Percentiles rank a stretch among this genome's conserved stretches.
Conservation (phyloP, 2,888 invertebrate species). For the Xylota segnis region DNA sequence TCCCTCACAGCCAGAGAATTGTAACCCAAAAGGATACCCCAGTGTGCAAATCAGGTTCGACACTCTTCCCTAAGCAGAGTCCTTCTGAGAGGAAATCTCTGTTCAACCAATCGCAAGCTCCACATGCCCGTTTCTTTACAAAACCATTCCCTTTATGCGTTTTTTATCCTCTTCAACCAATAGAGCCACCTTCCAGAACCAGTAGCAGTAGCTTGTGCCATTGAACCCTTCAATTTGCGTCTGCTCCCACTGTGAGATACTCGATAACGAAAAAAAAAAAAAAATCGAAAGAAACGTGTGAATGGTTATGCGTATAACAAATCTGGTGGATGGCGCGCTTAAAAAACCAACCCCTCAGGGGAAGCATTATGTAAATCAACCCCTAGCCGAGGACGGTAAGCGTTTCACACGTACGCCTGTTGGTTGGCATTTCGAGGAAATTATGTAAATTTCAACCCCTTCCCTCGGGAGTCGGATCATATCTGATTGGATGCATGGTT, state of each 20-base stretch:
- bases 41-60: conserved; percentile 65
- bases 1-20: not conserved
- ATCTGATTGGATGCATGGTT: conserved; percentile 70
- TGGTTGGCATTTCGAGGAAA: conserved; percentile 41
- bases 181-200: conserved; percentile 49
- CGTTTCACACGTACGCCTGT: conserved; percentile 57
- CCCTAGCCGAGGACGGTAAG: conserved; percentile 54
- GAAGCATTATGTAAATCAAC: conserved; percentile 78
- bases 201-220: conserved; percentile 12
- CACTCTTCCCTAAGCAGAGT: conserved; percentile 7
- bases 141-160: conserved; percentile 42
- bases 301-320: conserved; percentile 53
- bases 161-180: conserved; percentile 52
- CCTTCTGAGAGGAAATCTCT: conserved; percentile 28
- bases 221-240: conserved; percentile 75
- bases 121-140: conserved; percentile 42
- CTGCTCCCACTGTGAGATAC: conserved; percentile 74
- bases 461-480: conserved; percentile 21
- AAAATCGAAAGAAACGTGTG: conserved; percentile 29
- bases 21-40: conserved; percentile 5
- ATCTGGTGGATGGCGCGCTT: conserved; percentile 68
- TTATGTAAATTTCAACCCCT: conserved; percentile 78
- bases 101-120: conserved; percentile 68
- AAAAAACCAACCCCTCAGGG: conserved; percentile 78
- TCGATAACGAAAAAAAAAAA: conserved; percentile 27